A percentile compares a stretch with the other conserved stretches of the same genome.
These are phyloP conservation scores for Hippopotamus amphibius DNA, from an alignment of 2,113 vertebrate species.

Conservation along the genomic window DNA sequence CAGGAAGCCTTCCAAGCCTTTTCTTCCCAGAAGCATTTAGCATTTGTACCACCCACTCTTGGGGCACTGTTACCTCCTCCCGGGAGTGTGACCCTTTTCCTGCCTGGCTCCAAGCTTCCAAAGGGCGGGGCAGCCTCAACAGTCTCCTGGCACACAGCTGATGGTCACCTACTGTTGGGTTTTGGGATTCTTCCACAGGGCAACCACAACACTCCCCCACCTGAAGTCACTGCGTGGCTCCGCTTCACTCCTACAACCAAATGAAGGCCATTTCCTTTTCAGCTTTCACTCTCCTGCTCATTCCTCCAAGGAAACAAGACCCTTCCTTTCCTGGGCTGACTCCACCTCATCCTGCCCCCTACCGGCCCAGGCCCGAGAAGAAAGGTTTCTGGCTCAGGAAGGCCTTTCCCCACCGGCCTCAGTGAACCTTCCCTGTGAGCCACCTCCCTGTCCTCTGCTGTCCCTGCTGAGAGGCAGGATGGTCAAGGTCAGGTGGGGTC, in stretches of 20 bases:
- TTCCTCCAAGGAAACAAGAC: not conserved
- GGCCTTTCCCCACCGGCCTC: not conserved
- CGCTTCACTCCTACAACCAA: not conserved
- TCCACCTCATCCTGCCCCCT: not conserved
- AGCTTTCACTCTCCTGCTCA: not conserved
- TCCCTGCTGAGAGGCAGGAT: not conserved
- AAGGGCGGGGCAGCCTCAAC: too few species aligned
- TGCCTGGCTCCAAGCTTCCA: not conserved
- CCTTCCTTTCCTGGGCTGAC: not conserved
- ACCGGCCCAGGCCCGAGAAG: rapidly evolving
- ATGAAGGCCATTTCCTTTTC: not conserved
- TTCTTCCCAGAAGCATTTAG: not conserved
- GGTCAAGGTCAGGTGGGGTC: not conserved
- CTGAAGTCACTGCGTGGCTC: not conserved
- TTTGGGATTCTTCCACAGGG: not conserved
- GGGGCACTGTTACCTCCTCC: not conserved
- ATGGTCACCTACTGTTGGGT: not conserved
- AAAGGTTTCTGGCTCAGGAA: not conserved
- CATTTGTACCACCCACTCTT: not conserved
- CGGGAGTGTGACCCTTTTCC: not conserved
- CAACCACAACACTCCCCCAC: not conserved
- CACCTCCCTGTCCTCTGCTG: not conserved
- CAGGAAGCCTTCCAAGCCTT: not conserved
- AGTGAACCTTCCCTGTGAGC: not conserved
- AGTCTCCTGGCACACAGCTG: not conserved